Base-by-base conservation (phyloP, 2,113 vertebrate species). In the Campylomormyrus numenius region DNA sequence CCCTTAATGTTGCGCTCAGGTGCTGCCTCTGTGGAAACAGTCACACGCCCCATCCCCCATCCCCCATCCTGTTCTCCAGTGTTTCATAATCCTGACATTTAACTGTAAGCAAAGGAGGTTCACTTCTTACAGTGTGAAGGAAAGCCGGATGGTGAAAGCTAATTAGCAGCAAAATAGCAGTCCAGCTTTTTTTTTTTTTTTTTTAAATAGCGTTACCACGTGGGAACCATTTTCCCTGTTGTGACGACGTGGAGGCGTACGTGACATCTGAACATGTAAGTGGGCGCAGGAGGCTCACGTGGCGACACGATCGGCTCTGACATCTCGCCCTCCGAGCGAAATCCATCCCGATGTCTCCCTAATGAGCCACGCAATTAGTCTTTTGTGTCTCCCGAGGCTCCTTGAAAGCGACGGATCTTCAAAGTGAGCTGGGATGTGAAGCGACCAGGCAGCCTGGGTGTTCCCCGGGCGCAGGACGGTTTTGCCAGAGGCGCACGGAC, bases 351-450 rank as follows among this genome's bases (percentile, higher is more conserved):
- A 27, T 31, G 49, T 87, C 85, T 52, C 49, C 46, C 49, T 87
- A 87, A 87, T 39, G 48, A 87, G 85, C 27, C 85, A 56, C 11
- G 27, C 85, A 87, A 53, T 87, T 87, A 87, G 48, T 52, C 50
- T 21, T 35, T 21, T 39, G 49, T 53, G 49, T 53, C 85, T 87
- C 50, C 50, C 17, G 27, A 39, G 85, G 50, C 85, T 52, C 31
- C 39, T 89, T 83, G 15, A 53, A 45, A 89, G 49, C 21, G 31
- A 7, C 3, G 53, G 39, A n/a, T 53, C 6, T 52, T 80, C 46
- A 89, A 89, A 89, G 88, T 5, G 35, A 77, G 48, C 50, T 39
- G 11, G n/a, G 88, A 80, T 89, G 6, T 52, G 88, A 53, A 89
- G 45, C 3, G 11, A 5, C 21, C 49, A 5, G 74, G 88, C 19